Percentiles rank a stretch among this genome's conserved stretches.
These are phyloP conservation scores for Athene cunicularia DNA, from an alignment of 2,113 vertebrate species.

Conservation along the genomic window DNA sequence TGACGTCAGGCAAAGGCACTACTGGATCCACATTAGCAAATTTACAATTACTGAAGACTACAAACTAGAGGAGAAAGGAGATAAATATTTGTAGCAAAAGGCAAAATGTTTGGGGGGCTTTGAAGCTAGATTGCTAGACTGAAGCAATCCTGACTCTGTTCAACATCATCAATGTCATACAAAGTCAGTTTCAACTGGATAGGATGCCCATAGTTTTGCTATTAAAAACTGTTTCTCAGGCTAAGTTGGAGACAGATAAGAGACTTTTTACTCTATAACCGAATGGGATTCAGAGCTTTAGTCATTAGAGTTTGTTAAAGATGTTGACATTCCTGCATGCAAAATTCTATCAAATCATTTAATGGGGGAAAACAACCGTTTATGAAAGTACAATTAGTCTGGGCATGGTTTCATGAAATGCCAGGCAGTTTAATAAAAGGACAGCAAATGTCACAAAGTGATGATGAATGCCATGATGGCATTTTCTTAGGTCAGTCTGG, in stretches of 20 bases:
- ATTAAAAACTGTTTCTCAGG: not conserved
- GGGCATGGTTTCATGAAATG: slow-evolving; percentile 20
- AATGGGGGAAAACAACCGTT: not conserved
- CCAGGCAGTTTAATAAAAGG: slow-evolving; percentile 3
- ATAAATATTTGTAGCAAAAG: not conserved
- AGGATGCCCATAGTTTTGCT: not conserved
- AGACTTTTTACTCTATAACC: not conserved
- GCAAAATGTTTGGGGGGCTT: rapidly evolving
- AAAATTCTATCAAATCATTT: not conserved
- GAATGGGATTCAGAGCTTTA: not conserved
- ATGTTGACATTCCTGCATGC: not conserved
- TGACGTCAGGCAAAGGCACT: not conserved
- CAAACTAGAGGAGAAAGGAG: not conserved
- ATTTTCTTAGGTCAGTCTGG: not conserved
- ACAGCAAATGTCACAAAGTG: slow-evolving; percentile 33
- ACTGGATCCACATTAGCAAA: not conserved
- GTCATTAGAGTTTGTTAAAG: not conserved
- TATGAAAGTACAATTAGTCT: slow-evolving; percentile 18
- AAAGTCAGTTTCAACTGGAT: not conserved
- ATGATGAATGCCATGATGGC: not conserved
- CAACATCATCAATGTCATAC: not conserved
- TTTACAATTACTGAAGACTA: not conserved
- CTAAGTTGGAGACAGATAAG: not conserved
- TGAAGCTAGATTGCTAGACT: not conserved
- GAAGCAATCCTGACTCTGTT: not conserved